Conservation (phyloP, 2,113 vertebrate species). For the Phrynocephalus versicolor region DNA sequence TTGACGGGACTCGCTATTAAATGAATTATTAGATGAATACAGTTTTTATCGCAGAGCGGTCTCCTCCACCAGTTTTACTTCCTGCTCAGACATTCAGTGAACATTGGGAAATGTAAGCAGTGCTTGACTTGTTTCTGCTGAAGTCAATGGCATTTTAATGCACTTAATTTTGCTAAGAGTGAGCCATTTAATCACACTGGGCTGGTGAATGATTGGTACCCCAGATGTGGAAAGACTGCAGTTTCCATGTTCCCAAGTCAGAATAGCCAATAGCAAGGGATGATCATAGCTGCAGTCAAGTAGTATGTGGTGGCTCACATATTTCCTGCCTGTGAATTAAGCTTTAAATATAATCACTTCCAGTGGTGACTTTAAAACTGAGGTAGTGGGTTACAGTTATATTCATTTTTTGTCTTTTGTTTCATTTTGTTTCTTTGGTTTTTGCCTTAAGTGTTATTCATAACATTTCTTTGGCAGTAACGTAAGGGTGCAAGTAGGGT, state of each 20-base stretch:
- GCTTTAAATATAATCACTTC: not conserved
- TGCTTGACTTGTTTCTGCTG: not conserved
- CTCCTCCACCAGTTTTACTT: not conserved
- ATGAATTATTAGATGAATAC: conserved; percentile 12
- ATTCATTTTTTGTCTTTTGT: too few relatives aligned
- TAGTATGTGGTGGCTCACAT: not conserved
- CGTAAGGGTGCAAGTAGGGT: too few relatives aligned
- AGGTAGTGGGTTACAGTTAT: not conserved
- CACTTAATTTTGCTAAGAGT: not conserved
- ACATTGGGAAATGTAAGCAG: not conserved
- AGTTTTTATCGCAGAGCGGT: not conserved
- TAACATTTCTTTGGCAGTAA: not conserved
- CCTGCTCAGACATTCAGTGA: too few relatives aligned
- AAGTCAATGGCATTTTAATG: not conserved
- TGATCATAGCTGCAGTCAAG: not conserved
- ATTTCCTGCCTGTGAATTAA: not conserved
- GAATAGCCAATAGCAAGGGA: not conserved
- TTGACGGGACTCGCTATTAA: not conserved
- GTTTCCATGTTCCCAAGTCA: not conserved
- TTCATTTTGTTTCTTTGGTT: too few relatives aligned
- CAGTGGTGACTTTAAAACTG: not conserved
- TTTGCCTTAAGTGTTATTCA: too few relatives aligned
- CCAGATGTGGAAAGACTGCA: not conserved
- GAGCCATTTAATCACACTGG: not conserved
- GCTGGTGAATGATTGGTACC: not conserved